Percentiles rank a stretch among this genome's conserved stretches.
These are phyloP conservation scores for Gracilinanus agilis DNA, from an alignment of 2,113 vertebrate species.

Conservation along the genomic window DNA sequence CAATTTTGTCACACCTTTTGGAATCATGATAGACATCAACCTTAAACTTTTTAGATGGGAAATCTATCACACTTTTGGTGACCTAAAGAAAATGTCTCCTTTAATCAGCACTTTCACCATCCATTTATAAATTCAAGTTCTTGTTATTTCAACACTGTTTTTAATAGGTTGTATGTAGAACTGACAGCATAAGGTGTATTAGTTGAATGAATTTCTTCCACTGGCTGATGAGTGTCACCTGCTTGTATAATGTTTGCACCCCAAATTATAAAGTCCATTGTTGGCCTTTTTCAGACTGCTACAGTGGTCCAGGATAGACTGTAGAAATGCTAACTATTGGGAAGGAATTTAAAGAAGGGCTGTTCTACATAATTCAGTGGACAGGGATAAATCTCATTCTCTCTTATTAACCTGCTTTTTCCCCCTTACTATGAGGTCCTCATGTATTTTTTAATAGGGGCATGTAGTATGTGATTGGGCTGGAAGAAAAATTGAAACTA, in stretches of 20 bases:
- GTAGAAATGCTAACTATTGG: slow-evolving; percentile 22
- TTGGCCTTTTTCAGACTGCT: slow-evolving; percentile 27
- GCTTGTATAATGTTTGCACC: not conserved
- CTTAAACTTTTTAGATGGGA: slow-evolving; percentile 46
- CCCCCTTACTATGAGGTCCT: slow-evolving; percentile 50
- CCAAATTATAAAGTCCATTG: not conserved
- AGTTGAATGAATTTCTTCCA: not conserved
- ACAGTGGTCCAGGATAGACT: not conserved
- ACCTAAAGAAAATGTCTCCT: not conserved
- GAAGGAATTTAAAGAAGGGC: slow-evolving; percentile 31
- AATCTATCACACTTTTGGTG: not conserved
- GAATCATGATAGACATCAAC: not conserved
- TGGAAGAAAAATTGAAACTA: slow-evolving; percentile 65
- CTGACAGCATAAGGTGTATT: not conserved
- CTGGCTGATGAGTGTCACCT: not conserved
- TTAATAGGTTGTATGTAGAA: slow-evolving; percentile 21
- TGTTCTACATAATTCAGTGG: slow-evolving; percentile 60
- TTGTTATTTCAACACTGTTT: slow-evolving; percentile 51
- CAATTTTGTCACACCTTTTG: slow-evolving; percentile 25
- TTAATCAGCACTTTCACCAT: slow-evolving; percentile 21
- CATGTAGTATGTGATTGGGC: slow-evolving; percentile 65
- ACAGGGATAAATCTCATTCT: slow-evolving; percentile 58
- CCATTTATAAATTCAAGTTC: slow-evolving; percentile 36
- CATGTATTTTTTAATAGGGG: slow-evolving; percentile 66
- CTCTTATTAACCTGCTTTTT: slow-evolving; percentile 69